These are phyloP conservation scores for Phyto melanocephala DNA, from an alignment of 2,888 invertebrate genomes.

Conservation along the genomic window DNA sequence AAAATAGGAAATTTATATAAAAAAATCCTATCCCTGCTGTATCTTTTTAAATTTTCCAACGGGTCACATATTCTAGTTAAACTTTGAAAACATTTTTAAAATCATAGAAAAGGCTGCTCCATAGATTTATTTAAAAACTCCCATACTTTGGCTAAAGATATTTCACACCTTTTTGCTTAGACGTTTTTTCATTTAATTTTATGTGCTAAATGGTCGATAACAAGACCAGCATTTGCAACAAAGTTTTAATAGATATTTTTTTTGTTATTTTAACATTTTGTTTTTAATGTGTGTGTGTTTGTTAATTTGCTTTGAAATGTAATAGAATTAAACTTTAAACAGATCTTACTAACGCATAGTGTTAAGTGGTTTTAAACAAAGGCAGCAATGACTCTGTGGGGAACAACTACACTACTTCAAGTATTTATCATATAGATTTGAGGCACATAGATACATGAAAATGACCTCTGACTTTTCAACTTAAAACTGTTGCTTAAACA, in stretches of 20 bases:
- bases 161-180: constrained; percentile 37
- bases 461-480: constrained; percentile 45
- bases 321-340: neutral
- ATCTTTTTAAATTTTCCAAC: neutral
- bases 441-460: neutral
- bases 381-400: neutral
- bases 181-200: neutral
- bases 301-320: constrained; percentile 22
- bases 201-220: constrained; percentile 42
- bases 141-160: constrained; percentile 27
- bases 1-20: no score
- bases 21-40: no score
- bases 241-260: no score
- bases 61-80: constrained; percentile 7
- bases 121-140: neutral
- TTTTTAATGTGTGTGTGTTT: neutral
- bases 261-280: no score
- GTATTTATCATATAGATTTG: neutral
- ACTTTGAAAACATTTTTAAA: constrained; percentile 4
- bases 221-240: constrained; percentile 45
- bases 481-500: constrained; percentile 11
- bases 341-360: constrained; percentile 23
- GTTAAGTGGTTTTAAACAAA: neutral
- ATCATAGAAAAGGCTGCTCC: constrained; percentile 7
- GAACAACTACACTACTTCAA: neutral